Base-by-base conservation (phyloP, 2,797 vertebrate genomes). In the Poecilia wingei region DNA sequence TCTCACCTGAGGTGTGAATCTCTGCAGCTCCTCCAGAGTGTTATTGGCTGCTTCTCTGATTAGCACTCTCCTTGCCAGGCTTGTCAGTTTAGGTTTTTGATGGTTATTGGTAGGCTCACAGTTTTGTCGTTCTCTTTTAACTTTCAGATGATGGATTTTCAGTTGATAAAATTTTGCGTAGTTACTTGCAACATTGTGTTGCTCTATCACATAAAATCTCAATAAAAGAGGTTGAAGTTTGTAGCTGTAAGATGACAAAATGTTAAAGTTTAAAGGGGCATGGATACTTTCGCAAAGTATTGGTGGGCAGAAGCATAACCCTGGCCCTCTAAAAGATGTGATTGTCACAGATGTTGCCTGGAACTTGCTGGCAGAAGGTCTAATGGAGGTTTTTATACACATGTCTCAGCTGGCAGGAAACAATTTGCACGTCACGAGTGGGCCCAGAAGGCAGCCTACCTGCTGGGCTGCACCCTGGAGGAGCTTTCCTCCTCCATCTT, bases 391-490 rank as follows among this genome's bases (percentile, higher is more conserved):
- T 93, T 93, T 93, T 79, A 87, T 94, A 87, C 89, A 86, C 73
- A 79, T 90, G 88, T 94, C 92, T 93, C 97, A 99, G 98, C 96
- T 49, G 98, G 98, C 80, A 97, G 98, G 79, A 99, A 96, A 94
- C 98, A 99, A 96, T 99, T 99, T 96, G 98, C 98, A 43, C 97
- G 97, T 82, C 98, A 99, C 0, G 98, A 99, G 91, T 99, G 98
- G 98, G 98, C 98, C 80, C 98, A 99, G 95, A 99, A 99, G 91
- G 98, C 98, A 0, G 98, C 98, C 0, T 99, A 99, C 94, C 96
- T 99, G 92, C 95, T 99, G 95, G 98, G 98, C 91, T 99, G 98
- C 93, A 97, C 95, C 89, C 95, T 99, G 93, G 98, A 99, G 93
- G 98, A 99, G 90, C 97, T 99, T 79, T 98, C 98, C 88, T 98